These are phyloP conservation scores for Sakesphorus luctuosus DNA, from an alignment of 2,113 vertebrate genomes.

Conservation along the genomic window DNA sequence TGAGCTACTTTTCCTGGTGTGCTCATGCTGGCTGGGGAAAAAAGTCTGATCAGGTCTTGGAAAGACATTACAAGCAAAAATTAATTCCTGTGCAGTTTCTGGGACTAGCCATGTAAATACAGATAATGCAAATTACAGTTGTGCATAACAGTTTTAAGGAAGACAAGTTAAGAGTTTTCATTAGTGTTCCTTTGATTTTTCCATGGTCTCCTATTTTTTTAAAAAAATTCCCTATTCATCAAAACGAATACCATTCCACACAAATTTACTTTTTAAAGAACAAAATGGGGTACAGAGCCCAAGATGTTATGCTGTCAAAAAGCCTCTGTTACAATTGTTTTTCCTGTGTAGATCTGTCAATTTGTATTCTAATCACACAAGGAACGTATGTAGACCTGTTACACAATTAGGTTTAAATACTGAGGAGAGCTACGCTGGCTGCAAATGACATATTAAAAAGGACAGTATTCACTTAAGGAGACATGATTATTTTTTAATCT, in stretches of 20 bases:
- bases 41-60: neutral
- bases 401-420: neutral
- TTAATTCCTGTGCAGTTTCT: neutral
- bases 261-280: neutral
- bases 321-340: neutral
- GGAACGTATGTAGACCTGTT: neutral
- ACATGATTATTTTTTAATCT: neutral
- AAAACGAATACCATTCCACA: neutral
- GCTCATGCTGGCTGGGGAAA: neutral
- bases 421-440: neutral
- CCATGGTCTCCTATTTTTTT: neutral
- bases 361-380: neutral
- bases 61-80: neutral
- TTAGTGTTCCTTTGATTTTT: neutral
- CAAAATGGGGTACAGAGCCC: neutral
- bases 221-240: neutral
- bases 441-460: neutral
- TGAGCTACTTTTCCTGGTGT: neutral
- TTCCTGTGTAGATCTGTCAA: neutral
- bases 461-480: neutral
- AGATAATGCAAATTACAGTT: neutral
- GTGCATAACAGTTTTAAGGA: neutral
- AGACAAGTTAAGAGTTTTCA: neutral
- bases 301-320: neutral
- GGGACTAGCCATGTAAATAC: neutral